Percentiles rank a stretch among this genome's conserved stretches.
Evolutionary conservation across 2,797 vertebrate genomes (phyloP).

Genomic region (Calcarius lapponicus): DNA sequence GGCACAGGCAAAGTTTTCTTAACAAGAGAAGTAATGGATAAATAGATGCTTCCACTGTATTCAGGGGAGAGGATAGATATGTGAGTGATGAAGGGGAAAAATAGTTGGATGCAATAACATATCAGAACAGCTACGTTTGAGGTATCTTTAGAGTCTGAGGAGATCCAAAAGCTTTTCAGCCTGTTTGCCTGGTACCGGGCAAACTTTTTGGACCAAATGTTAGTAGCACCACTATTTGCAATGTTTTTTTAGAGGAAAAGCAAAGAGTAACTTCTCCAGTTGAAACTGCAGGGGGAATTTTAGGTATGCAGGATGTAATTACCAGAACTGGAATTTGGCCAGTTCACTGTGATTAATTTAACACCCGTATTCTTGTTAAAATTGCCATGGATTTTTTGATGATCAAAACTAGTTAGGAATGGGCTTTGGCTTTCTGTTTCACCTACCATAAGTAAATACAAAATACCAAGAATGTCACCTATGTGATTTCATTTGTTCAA

Average conservation of each 20-base stretch:
- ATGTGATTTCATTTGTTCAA: neutral
- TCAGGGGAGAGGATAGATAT: neutral
- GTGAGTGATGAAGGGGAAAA: neutral
- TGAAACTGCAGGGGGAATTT: constrained; percentile 39
- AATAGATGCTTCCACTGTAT: neutral
- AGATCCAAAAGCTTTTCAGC: neutral
- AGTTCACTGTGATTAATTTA: constrained; percentile 62
- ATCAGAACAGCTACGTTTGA: neutral
- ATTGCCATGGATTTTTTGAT: constrained; percentile 51
- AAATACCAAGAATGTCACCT: neutral
- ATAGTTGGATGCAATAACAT: neutral
- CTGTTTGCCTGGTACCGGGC: neutral
- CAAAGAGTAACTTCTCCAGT: neutral
- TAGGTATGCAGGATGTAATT: constrained; percentile 57
- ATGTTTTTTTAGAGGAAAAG: neutral
- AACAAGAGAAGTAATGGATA: neutral
- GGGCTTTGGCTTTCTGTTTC: neutral
- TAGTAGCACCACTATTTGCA: neutral
- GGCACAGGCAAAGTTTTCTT: neutral
- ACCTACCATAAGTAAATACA: constrained; percentile 7
- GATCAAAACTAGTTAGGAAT: constrained; percentile 21
- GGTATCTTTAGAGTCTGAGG: neutral
- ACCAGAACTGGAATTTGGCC: constrained; percentile 49
- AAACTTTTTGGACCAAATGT: neutral
- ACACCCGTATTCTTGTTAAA: constrained; percentile 39